phyloP scores from a whole-genome alignment of 2,113 vertebrate genomes.

The Athene cunicularia region DNA sequence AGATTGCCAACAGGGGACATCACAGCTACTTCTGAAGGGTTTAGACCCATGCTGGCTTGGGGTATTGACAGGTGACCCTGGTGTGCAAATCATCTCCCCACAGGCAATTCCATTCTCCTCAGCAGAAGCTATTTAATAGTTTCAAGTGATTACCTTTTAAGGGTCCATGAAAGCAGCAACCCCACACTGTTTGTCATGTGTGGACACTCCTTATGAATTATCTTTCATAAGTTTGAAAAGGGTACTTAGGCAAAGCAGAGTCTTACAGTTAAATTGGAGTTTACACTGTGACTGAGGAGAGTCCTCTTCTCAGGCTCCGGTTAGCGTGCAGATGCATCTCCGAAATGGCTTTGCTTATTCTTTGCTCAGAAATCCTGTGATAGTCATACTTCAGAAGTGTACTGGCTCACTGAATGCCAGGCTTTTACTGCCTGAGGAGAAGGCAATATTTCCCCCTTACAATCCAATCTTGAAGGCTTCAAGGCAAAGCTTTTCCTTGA shows the following conservation, averaged over 20 bases:
- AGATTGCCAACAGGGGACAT: neutral
- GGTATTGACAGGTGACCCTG: neutral
- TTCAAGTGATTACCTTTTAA: neutral
- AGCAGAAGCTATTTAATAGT: neutral
- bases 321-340: neutral
- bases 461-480: neutral
- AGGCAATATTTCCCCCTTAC: conserved; percentile 4
- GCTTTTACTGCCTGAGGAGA: neutral
- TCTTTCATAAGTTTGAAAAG: neutral
- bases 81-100: neutral
- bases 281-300: neutral
- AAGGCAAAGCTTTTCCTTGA: neutral
- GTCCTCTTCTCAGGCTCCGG: neutral
- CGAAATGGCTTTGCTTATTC: neutral
- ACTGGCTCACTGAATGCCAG: neutral
- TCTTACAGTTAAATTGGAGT: neutral
- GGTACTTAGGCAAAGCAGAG: neutral
- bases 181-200: neutral
- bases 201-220: neutral
- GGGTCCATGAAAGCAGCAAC: neutral
- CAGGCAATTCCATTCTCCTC: neutral
- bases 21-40: neutral
- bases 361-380: neutral
- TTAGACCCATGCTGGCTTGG: neutral
- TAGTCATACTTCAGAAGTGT: neutral